Percentiles rank a stretch among this genome's conserved stretches.
Evolutionary conservation across 2,113 vertebrate genomes (phyloP).

Genomic region (Strix aluco): DNA sequence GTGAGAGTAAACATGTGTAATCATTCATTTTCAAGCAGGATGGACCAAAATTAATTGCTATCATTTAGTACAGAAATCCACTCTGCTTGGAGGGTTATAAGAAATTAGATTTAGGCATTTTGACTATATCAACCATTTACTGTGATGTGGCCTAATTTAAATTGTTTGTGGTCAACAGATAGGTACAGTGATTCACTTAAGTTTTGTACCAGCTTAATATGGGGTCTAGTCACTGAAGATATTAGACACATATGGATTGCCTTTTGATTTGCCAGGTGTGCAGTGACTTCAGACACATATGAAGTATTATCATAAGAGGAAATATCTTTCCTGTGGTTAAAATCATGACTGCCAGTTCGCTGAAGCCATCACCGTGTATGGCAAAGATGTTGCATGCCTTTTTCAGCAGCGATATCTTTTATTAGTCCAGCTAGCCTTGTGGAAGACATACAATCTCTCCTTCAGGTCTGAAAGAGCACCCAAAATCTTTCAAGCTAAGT

Average conservation of each 20-base stretch:
- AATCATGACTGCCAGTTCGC: neutral
- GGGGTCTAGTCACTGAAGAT: neutral
- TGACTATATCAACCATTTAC: neutral
- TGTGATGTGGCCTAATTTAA: neutral
- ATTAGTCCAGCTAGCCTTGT: neutral
- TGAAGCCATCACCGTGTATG: rapidly evolving
- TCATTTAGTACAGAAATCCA: neutral
- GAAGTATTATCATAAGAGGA: neutral
- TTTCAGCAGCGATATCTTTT: neutral
- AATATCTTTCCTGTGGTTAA: neutral
- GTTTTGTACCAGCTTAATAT: neutral
- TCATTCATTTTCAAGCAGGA: neutral
- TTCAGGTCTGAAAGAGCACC: neutral
- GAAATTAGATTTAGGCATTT: neutral
- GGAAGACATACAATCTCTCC: neutral
- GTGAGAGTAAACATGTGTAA: neutral
- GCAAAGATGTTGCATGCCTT: neutral
- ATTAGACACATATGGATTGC: rapidly evolving
- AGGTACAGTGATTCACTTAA: neutral
- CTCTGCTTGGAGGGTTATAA: neutral
- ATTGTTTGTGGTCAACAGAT: neutral
- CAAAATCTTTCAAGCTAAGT: neutral
- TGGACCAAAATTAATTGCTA: neutral
- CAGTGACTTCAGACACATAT: neutral
- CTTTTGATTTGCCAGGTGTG: neutral